phyloP scores from a whole-genome alignment of 2,888 invertebrate genomes.

The Furcula furcula region DNA sequence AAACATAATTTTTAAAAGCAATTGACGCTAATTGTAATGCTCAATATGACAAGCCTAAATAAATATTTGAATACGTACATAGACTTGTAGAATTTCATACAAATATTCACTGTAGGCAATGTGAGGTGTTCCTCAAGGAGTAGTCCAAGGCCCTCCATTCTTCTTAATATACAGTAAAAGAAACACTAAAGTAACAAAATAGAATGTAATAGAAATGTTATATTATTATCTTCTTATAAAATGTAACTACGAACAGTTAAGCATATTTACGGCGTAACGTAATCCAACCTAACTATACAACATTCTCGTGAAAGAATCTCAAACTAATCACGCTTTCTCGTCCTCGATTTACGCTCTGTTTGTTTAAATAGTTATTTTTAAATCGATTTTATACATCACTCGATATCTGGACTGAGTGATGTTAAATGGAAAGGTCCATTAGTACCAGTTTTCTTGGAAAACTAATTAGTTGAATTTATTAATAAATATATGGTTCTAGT shows the following conservation, averaged over 20 bases:
- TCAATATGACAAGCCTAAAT: background rate
- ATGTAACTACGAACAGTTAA: too few relatives aligned
- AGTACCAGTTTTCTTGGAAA: constrained; percentile 5
- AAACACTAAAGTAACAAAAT: too few relatives aligned
- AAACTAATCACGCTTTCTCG: constrained; percentile 19
- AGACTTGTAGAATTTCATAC: too few relatives aligned
- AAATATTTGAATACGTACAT: too few relatives aligned
- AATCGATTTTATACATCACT: constrained; percentile 20
- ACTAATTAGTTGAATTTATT: constrained; percentile 8
- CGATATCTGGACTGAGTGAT: constrained; percentile 19
- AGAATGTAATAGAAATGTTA: too few relatives aligned
- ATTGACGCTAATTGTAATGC: constrained; percentile 16
- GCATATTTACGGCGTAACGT: background rate
- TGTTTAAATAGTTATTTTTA: constrained; percentile 20
- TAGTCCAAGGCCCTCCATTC: too few relatives aligned
- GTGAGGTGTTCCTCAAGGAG: too few relatives aligned
- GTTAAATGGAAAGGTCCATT: constrained; percentile 10
- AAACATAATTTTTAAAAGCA: constrained; percentile 15
- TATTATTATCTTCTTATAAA: too few relatives aligned
- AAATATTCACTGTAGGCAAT: too few relatives aligned
- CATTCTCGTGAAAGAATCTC: constrained; percentile 23
- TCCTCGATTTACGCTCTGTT: constrained; percentile 20
- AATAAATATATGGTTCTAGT: constrained; percentile 6
- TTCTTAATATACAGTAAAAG: too few relatives aligned
- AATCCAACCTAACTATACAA: constrained; percentile 7